phyloP scores from a whole-genome alignment of 1,140 invertebrate genomes.

The Sipha flava region DNA sequence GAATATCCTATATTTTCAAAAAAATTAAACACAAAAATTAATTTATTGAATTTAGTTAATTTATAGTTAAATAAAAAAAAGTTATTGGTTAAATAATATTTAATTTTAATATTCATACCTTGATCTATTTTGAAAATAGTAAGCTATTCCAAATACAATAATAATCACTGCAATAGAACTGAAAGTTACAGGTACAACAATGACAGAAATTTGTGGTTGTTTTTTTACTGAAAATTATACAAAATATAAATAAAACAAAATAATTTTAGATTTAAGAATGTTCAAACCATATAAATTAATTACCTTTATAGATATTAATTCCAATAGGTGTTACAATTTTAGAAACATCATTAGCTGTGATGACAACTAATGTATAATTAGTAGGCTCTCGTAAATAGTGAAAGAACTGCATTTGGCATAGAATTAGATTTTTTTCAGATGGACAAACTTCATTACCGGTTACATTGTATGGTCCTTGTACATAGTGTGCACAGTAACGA shows the following conservation, averaged over 20 bases:
- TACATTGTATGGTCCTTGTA: conserved; percentile 59
- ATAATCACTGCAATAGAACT: conserved; percentile 66
- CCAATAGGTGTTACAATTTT: conserved; percentile 57
- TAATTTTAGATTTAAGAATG: neutral
- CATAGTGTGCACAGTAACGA: conserved; percentile 54
- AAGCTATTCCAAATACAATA: conserved; percentile 74
- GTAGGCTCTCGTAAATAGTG: conserved; percentile 59
- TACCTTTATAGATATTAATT: conserved; percentile 74
- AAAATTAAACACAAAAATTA: no score
- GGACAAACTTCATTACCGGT: conserved; percentile 69
- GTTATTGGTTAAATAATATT: no score
- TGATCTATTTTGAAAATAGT: conserved; percentile 67
- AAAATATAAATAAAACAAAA: conserved; percentile 18
- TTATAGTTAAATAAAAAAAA: no score
- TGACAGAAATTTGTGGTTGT: conserved; percentile 71
- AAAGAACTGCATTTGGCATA: conserved; percentile 54
- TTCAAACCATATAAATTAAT: neutral
- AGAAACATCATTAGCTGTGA: conserved; percentile 64
- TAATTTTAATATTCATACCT: conserved; percentile 46
- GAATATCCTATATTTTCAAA: no score
- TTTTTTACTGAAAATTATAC: conserved; percentile 54
- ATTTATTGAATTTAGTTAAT: no score
- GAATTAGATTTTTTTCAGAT: neutral
- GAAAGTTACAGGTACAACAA: conserved; percentile 71
- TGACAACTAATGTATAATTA: conserved; percentile 61